Evolutionary conservation across 2,113 vertebrate species (phyloP), one percentile per base, ranked within the genome.

Genomic region (Mionectes macconnelli): DNA sequence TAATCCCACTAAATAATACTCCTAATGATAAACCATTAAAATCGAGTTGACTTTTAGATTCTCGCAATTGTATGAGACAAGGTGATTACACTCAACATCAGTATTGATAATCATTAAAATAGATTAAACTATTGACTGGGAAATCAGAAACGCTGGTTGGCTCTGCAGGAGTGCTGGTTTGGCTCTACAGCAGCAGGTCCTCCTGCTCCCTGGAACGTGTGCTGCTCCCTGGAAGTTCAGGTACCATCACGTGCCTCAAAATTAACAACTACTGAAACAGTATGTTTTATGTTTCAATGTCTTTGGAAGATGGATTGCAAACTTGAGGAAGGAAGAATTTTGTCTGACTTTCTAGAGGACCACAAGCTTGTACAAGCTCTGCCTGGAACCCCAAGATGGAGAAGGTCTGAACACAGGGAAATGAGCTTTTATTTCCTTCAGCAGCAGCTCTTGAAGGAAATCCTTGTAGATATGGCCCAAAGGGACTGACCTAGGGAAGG

Each of bases 11-110:
- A 94, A 95, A 93, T 92, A 94, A 95, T 91, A 68, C 60, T n/a
- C 53, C 83, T 91, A 94, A 95, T 67, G 64, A 94, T 84, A 88
- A 94, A 94, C 64, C 77, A 72, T 89, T 96, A 94, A 93, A 96
- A 95, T 84, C 77, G 56, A 89, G 84, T 81, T 72, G 89, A 53
- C 84, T 92, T 94, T 91, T 64, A 68, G 77, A 76, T 94, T 84
- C 64, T 8, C 57, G 77, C 93, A 89, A 91, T 96, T 94, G 80
- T 90, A 70, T 90, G 76, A 67, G 93, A 91, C 91, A 93, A 91
- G 91, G 77, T 82, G 86, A 93, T 97, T 93, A 91, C 66, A 50
- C 87, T 91, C 77, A 74, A 19, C 89, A 89, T 84, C 85, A 60
- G 80, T 37, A 94, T 5, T 82, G 93, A 64, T 84, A 87, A 92